Conservation (phyloP, 2,888 invertebrate species). For the Ptilodon capucinus region DNA sequence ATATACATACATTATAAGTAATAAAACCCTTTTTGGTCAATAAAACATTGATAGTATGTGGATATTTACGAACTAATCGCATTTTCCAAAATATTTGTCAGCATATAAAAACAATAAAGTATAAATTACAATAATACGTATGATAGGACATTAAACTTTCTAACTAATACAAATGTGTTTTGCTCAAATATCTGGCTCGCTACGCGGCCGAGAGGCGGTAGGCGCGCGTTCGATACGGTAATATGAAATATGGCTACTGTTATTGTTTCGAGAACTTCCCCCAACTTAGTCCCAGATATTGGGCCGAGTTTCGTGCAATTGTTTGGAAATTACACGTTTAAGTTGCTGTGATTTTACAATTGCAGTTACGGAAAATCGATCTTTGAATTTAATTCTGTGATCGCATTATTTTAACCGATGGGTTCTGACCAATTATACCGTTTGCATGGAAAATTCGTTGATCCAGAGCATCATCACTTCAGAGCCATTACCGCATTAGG, state of each 20-base stretch:
- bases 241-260: constrained; percentile 55
- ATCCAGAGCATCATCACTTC: neutral
- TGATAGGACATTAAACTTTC: constrained; percentile 26
- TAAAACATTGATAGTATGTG: no score
- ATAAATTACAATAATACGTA: constrained; percentile 19
- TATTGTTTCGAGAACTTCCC: constrained; percentile 59
- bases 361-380: neutral
- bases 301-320: constrained; percentile 39
- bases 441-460: neutral
- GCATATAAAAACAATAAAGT: no score
- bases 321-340: constrained; percentile 31
- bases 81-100: no score
- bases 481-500: neutral
- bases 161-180: constrained; percentile 40
- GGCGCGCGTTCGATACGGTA: constrained; percentile 44
- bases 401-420: neutral
- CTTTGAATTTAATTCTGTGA: neutral
- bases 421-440: neutral
- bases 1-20: no score
- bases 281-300: constrained; percentile 41
- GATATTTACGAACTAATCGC: no score
- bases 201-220: constrained; percentile 10
- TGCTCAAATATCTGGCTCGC: constrained; percentile 24
- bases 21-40: no score
- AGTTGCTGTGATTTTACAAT: constrained; percentile 4